Conservation (phyloP, 2,797 vertebrate genomes). For the Rhodeus uyekii region DNA sequence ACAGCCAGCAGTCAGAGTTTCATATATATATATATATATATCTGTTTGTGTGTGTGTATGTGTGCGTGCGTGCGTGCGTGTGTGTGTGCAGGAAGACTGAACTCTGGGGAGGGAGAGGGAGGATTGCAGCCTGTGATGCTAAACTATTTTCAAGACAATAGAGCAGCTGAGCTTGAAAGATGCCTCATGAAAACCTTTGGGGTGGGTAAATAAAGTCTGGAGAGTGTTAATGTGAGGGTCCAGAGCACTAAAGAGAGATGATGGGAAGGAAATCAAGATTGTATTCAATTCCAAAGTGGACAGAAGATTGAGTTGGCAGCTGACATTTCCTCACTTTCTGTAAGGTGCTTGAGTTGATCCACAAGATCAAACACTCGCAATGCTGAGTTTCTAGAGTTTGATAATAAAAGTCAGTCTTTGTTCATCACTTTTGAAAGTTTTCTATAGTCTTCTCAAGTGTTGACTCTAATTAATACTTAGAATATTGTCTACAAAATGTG, state of each 20-base stretch:
- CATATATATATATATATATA: background rate
- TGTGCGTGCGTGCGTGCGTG: background rate
- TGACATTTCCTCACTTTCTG: constrained; percentile 17
- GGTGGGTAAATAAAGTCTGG: constrained; percentile 4
- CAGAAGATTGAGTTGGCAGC: constrained; percentile 10
- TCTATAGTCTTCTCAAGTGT: background rate
- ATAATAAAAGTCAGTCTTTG: background rate
- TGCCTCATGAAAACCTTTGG: background rate
- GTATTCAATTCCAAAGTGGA: constrained; percentile 14
- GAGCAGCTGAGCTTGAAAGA: constrained; percentile 39
- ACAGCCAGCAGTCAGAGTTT: constrained; percentile 56
- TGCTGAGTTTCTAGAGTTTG: background rate
- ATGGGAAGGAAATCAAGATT: constrained; percentile 34
- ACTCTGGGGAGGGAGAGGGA: constrained; percentile 2
- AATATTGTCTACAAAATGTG: background rate
- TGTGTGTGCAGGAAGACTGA: constrained; percentile 32
- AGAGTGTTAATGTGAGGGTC: background rate
- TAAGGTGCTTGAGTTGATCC: constrained; percentile 20
- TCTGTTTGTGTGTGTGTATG: background rate
- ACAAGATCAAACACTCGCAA: constrained; percentile 10
- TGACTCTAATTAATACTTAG: background rate
- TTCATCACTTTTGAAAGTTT: constrained; percentile 4
- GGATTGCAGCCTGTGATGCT: constrained; percentile 4
- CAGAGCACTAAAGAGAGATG: background rate
- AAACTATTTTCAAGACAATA: constrained; percentile 31